A percentile compares a stretch with the other conserved stretches of the same genome.
These are phyloP conservation scores for Drosophila incognita DNA, from an alignment of 2,888 invertebrate species.

Conservation along the genomic window DNA sequence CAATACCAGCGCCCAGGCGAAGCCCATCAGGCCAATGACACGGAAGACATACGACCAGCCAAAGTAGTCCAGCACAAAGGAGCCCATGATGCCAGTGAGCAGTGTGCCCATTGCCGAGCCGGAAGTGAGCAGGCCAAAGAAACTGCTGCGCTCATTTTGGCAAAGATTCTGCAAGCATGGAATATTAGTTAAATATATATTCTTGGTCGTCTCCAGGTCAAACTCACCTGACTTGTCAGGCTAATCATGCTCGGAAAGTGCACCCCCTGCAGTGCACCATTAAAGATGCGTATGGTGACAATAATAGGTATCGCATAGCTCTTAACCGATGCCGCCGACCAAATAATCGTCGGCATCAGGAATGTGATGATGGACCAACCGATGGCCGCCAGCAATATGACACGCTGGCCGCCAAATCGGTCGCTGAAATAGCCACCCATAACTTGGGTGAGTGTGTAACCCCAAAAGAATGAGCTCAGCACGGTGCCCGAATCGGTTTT, in stretches of 20 bases:
- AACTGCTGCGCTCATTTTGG: constrained; percentile 88
- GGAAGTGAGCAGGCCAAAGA: constrained; percentile 88
- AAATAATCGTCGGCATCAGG: constrained; percentile 87
- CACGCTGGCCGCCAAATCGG: constrained; percentile 88
- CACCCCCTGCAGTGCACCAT: constrained; percentile 89
- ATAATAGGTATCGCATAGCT: constrained; percentile 86
- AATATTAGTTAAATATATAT: background rate
- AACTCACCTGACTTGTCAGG: constrained; percentile 86
- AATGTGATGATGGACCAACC: constrained; percentile 87
- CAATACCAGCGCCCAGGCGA: constrained; percentile 87
- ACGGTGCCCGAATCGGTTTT: constrained; percentile 90
- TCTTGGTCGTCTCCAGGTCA: background rate
- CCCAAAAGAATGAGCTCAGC: constrained; percentile 91
- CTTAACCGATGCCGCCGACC: constrained; percentile 82
- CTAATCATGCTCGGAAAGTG: constrained; percentile 90
- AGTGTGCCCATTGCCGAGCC: constrained; percentile 88
- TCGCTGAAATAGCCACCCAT: constrained; percentile 87
- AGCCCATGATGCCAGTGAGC: constrained; percentile 89
- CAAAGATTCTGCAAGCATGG: constrained; percentile 86
- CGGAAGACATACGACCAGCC: constrained; percentile 89
- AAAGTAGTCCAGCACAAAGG: constrained; percentile 88
- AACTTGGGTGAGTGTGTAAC: constrained; percentile 89
- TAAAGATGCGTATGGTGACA: constrained; percentile 87
- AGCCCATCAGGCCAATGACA: constrained; percentile 87
- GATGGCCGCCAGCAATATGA: constrained; percentile 87